A percentile compares a stretch with the other conserved stretches of the same genome.
Conservation (phyloP, 1,140 invertebrate species). For the Probaryconus sp. region DNA sequence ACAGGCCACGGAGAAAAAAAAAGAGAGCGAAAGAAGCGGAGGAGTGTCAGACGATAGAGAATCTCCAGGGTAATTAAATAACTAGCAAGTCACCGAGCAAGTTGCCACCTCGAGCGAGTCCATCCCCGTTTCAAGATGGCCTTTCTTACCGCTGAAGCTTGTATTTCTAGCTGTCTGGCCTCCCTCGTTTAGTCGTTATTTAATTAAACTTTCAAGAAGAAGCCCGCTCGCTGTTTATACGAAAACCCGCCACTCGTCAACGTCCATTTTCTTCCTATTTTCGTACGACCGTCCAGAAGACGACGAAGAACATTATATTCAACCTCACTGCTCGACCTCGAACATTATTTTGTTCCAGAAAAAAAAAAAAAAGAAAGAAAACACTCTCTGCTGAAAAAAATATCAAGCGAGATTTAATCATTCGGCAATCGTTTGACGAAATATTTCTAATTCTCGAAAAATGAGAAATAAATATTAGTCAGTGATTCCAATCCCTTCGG, state of each 20-base stretch:
- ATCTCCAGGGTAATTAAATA: slow-evolving; percentile 66
- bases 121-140: slow-evolving; percentile 37
- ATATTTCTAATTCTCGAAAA: too few species aligned
- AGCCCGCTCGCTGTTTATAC: slow-evolving; percentile 57
- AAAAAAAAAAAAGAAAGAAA: not conserved
- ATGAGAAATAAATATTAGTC: too few species aligned
- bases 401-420: too few species aligned
- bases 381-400: too few species aligned
- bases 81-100: slow-evolving; percentile 65
- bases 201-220: slow-evolving; percentile 66
- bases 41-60: slow-evolving; percentile 58
- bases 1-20: slow-evolving; percentile 10
- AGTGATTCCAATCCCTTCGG: too few species aligned
- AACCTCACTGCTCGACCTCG: not conserved
- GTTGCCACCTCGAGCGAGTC: slow-evolving; percentile 61
- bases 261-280: slow-evolving; percentile 56
- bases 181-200: slow-evolving; percentile 63
- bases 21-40: slow-evolving; percentile 42
- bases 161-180: slow-evolving; percentile 60
- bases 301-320: slow-evolving; percentile 26
- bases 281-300: not conserved
- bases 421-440: too few species aligned
- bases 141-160: slow-evolving; percentile 61
- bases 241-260: slow-evolving; percentile 61
- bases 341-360: not conserved